These are phyloP conservation scores for Itoplectis maculator DNA, from an alignment of 2,888 invertebrate species.

Conservation along the genomic window DNA sequence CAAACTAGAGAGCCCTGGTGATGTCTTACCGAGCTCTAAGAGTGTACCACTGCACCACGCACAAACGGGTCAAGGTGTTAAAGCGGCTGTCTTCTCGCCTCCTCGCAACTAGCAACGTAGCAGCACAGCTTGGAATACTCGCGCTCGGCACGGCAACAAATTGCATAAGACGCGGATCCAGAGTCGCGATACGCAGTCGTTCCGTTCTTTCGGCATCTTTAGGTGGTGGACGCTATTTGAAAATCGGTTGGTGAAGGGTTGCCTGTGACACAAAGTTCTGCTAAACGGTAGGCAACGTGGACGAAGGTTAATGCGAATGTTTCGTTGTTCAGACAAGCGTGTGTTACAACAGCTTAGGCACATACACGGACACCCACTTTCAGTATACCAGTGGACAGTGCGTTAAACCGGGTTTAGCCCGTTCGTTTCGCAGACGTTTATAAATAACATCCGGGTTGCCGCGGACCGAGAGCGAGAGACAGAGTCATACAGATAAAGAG, in stretches of 20 bases:
- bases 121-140: slow-evolving; percentile 51
- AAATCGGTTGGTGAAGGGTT: slow-evolving; percentile 2
- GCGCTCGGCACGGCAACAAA: slow-evolving; percentile 64
- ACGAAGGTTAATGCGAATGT: slow-evolving; percentile 24
- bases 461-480: slow-evolving; percentile 45
- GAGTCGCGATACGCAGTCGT: slow-evolving; percentile 25
- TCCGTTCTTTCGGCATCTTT: neutral
- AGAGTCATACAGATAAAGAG: slow-evolving; percentile 25
- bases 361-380: slow-evolving; percentile 16
- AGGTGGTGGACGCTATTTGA: slow-evolving; percentile 7
- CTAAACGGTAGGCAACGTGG: slow-evolving; percentile 14
- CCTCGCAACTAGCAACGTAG: slow-evolving; percentile 26
- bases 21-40: slow-evolving; percentile 32
- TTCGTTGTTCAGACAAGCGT: neutral
- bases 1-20: slow-evolving; percentile 34
- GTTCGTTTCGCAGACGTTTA: slow-evolving; percentile 63
- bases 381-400: slow-evolving; percentile 50
- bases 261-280: slow-evolving; percentile 5
- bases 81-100: slow-evolving; percentile 49
- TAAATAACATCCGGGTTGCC: slow-evolving; percentile 66
- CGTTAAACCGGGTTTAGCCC: slow-evolving; percentile 60
- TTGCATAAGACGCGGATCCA: slow-evolving; percentile 67
- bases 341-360: slow-evolving; percentile 42
- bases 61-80: slow-evolving; percentile 68
- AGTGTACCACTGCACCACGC: slow-evolving; percentile 46